Evolutionary conservation across 2,113 vertebrate species (phyloP), one percentile per base, ranked within the genome.

Genomic region (Felis chaus): DNA sequence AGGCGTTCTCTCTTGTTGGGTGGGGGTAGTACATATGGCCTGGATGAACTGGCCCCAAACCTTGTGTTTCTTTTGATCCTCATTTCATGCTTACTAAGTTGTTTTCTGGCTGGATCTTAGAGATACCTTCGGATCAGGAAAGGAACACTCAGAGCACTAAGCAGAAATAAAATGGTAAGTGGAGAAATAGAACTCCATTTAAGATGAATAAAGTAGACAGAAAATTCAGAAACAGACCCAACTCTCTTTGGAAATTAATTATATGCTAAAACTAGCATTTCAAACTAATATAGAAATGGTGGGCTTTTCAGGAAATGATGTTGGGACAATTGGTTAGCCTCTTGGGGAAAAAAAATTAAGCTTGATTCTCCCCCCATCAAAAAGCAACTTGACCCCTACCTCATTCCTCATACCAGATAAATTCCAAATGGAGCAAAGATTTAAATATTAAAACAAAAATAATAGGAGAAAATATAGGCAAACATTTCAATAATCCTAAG

Each of bases 211-310:
- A 65, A 79, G 69, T 71, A 76, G 86, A 65, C 41, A 93, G 8
- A 41, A 15, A 36, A 61, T 78, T 79, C 71, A 71, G 36, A 69
- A 91, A 79, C 63, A 86, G 50, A 85, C 25, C 25, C 19, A 80
- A 84, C 25, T 85, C 39, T 92, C 73, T 80, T 86, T 71, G 63
- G 63, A 85, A 71, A 86, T 95, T 95, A 91, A 79, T 85, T 91
- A 63, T 50, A 68, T 84, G 57, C 19, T 78, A 48, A 69, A 71
- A 91, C 5, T 50, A 71, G 48, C 31, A 95, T 85, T 95, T 85
- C 48, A 61, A 69, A 85, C 50, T 16, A 91, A 48, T 55, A 85
- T 8, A 85, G 80, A 91, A 95, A 78, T 16, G 23, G 91, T 45
- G 12, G 15, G n/a, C 39, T 89, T 83, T 89, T 90, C 33, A 78